Conservation (phyloP, 2,888 invertebrate species). For the Axea sp. region DNA sequence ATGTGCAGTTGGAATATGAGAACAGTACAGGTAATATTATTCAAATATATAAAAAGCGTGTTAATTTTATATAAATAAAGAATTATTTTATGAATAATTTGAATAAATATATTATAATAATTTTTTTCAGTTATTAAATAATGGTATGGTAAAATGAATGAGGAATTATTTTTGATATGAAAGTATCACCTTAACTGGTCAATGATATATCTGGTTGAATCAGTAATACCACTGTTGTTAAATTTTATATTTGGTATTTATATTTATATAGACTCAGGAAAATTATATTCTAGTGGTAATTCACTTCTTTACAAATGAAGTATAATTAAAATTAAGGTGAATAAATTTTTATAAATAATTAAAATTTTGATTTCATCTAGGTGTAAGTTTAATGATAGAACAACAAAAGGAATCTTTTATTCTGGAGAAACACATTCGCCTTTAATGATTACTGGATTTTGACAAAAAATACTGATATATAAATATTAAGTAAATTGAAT, state of each 20-base stretch:
- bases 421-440: slow-evolving; percentile 78
- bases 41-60: neutral
- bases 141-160: slow-evolving; percentile 96
- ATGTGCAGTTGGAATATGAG: slow-evolving; percentile 92
- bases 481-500: too few relatives aligned
- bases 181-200: slow-evolving; percentile 95
- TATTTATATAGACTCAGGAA: slow-evolving; percentile 95
- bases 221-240: slow-evolving; percentile 93
- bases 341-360: too few relatives aligned
- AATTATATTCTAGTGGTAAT: slow-evolving; percentile 92
- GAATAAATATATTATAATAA: too few relatives aligned
- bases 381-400: slow-evolving; percentile 93
- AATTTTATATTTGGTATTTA: slow-evolving; percentile 97
- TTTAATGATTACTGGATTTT: slow-evolving; percentile 72
- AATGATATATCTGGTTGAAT: slow-evolving; percentile 96
- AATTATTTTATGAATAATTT: too few relatives aligned
- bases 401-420: slow-evolving; percentile 89
- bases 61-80: too few relatives aligned
- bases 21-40: slow-evolving; percentile 84
- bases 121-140: slow-evolving; percentile 83
- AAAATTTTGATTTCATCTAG: slow-evolving; percentile 72
- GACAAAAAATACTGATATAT: slow-evolving; percentile 89
- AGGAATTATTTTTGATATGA: slow-evolving; percentile 93
- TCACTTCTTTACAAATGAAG: too few relatives aligned
- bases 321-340: too few relatives aligned